Percentiles rank a stretch among this genome's conserved stretches.
phyloP scores from a whole-genome alignment of 2,888 invertebrate genomes.

The Habrosyne pyritoides region DNA sequence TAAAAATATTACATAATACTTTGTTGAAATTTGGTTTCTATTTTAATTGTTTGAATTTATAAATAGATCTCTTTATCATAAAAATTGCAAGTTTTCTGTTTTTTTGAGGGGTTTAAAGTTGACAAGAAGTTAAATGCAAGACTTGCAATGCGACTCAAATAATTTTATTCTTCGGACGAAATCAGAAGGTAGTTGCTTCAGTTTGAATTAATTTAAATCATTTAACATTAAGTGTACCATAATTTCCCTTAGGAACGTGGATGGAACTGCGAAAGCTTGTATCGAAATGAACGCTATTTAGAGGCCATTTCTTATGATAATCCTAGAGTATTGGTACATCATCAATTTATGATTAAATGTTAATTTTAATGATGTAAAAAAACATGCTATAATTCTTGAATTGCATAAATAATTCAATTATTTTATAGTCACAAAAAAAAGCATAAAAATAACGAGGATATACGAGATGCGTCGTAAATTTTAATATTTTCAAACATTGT shows the following conservation, averaged over 20 bases:
- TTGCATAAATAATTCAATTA: neutral
- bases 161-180: no score
- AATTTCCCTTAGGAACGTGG: neutral
- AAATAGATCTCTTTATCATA: no score
- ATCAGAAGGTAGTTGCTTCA: neutral
- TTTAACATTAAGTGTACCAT: neutral
- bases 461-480: neutral
- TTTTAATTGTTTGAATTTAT: no score
- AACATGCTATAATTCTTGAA: neutral
- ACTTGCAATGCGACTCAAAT: no score
- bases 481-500: neutral
- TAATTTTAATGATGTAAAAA: neutral
- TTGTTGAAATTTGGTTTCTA: no score
- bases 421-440: neutral
- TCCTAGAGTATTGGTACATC: neutral
- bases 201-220: neutral
- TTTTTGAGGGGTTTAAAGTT: no score
- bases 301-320: neutral
- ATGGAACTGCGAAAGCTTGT: neutral
- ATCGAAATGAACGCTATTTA: neutral
- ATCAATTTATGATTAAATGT: neutral
- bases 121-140: no score
- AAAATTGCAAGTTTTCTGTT: no score
- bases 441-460: neutral
- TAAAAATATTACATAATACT: no score